Evolutionary conservation across 2,797 vertebrate genomes (phyloP).

Genomic region (Triplophysa bombifrons): DNA sequence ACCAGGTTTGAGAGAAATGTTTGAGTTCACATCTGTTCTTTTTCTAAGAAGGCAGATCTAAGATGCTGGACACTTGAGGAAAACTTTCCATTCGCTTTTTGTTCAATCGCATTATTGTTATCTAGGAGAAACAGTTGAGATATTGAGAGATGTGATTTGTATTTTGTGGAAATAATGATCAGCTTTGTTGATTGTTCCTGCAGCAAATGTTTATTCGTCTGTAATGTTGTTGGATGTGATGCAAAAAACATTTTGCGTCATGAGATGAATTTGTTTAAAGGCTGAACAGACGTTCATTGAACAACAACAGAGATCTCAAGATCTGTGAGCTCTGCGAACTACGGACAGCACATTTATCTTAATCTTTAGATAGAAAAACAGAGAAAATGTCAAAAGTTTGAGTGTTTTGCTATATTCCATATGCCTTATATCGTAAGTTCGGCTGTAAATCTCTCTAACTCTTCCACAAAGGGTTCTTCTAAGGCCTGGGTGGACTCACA

Average conservation of each 20-base stretch:
- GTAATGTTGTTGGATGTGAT: not conserved
- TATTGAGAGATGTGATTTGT: not conserved
- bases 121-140: not conserved
- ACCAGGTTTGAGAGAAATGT: not conserved
- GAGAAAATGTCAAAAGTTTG: no score
- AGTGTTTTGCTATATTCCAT: no score
- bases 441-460: not conserved
- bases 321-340: no score
- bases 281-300: constrained; percentile 3
- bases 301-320: not conserved
- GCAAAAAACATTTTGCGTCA: not conserved
- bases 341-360: no score
- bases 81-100: not conserved
- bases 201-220: not conserved
- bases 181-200: not conserved
- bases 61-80: not conserved
- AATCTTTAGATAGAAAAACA: no score
- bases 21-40: not conserved
- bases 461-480: not conserved
- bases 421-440: not conserved
- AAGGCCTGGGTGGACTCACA: constrained; percentile 23
- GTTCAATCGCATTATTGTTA: not conserved
- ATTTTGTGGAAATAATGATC: no score
- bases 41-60: not conserved
- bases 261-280: constrained; percentile 21